Percentiles rank a stretch among this genome's conserved stretches.
phyloP scores from a whole-genome alignment of 2,797 vertebrate genomes.

The Petrocephalus sullivani region DNA sequence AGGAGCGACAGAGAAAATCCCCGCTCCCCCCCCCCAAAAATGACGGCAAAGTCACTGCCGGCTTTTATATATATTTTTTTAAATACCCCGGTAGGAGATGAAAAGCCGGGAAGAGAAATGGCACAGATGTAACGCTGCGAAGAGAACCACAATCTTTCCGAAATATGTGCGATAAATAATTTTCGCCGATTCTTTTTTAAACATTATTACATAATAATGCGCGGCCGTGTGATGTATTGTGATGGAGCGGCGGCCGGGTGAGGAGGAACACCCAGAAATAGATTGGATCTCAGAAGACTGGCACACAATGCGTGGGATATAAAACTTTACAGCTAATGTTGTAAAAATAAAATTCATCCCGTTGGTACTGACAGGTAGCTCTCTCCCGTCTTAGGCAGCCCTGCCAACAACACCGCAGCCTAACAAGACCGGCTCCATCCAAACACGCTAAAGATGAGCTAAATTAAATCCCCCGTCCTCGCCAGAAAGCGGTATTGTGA shows the following conservation, averaged over 20 bases:
- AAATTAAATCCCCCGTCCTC: not conserved
- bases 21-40: constrained; percentile 35
- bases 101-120: not conserved
- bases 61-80: constrained; percentile 54
- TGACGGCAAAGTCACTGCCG: constrained; percentile 50
- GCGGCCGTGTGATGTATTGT: not conserved
- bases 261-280: not conserved
- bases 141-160: not conserved
- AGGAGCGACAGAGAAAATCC: constrained; percentile 55
- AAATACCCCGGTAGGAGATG: constrained; percentile 48
- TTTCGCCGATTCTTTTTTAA: not conserved
- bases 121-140: not conserved
- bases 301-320: constrained; percentile 5
- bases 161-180: constrained; percentile 3
- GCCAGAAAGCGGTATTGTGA: not conserved
- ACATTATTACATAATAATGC: constrained; percentile 1
- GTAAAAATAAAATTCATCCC: constrained; percentile 8
- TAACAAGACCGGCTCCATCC: not conserved
- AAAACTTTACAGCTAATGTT: constrained; percentile 12
- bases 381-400: not conserved
- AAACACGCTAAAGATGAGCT: not conserved
- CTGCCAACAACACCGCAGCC: not conserved
- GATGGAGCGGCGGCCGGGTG: not conserved
- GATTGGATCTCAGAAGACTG: constrained; percentile 1
- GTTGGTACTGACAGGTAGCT: constrained; percentile 1